Conservation (phyloP, 2,113 vertebrate genomes). For the Aplodontia rufa region DNA sequence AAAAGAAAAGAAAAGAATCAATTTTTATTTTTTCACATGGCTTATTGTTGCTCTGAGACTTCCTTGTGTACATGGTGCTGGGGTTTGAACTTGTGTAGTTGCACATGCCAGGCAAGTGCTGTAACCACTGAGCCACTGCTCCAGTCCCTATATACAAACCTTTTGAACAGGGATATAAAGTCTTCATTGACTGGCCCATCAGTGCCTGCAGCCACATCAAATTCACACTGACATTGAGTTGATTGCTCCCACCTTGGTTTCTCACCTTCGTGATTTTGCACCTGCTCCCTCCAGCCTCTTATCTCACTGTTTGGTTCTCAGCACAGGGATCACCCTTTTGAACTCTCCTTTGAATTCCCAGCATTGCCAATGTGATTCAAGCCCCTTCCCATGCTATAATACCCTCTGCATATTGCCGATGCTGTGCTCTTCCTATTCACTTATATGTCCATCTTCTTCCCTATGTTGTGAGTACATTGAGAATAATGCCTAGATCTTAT, state of each 20-base stretch:
- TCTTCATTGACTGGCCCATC: not conserved
- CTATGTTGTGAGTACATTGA: fast-evolving
- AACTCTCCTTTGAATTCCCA: not conserved
- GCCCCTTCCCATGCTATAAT: not conserved
- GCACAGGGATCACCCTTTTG: no score
- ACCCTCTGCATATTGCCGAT: not conserved
- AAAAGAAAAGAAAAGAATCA: no score
- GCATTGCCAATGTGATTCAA: fast-evolving
- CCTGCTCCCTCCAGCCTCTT: not conserved
- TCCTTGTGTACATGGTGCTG: no score
- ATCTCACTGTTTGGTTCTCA: no score
- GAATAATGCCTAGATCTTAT: not conserved
- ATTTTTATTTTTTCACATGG: no score
- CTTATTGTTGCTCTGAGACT: no score
- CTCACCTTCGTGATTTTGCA: not conserved
- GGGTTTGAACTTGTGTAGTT: no score
- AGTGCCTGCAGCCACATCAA: fast-evolving
- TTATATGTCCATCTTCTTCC: fast-evolving
- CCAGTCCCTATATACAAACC: not conserved
- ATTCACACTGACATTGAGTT: not conserved
- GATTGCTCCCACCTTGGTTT: not conserved
- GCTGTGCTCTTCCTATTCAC: fast-evolving
- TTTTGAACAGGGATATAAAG: fast-evolving
- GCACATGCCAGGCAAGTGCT: no score
- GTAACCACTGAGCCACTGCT: no score